Conservation (phyloP, 2,888 invertebrate genomes). For the Eutolmus rufibarbis region DNA sequence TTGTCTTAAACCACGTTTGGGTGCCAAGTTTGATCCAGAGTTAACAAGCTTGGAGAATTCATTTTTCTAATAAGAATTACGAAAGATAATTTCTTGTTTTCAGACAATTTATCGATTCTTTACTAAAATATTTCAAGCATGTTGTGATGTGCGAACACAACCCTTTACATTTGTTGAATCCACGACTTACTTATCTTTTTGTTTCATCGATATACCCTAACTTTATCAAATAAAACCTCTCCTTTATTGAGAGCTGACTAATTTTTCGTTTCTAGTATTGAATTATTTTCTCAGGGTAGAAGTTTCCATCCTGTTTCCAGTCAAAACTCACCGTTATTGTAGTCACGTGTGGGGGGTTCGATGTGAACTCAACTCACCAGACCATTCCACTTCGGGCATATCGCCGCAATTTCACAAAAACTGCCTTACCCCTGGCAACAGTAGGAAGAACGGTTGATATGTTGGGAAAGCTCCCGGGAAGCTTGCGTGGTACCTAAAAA, state of each 20-base stretch:
- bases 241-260: not conserved
- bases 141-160: too few relatives aligned
- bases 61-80: too few relatives aligned
- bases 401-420: not conserved
- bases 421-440: slow-evolving; percentile 28
- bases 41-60: too few relatives aligned
- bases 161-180: too few relatives aligned
- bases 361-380: not conserved
- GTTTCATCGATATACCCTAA: too few relatives aligned
- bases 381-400: not conserved
- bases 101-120: too few relatives aligned
- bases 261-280: not conserved
- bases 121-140: too few relatives aligned
- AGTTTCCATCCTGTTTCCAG: not conserved
- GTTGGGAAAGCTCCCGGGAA: slow-evolving; percentile 3
- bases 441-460: not conserved
- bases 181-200: too few relatives aligned
- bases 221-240: too few relatives aligned
- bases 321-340: not conserved
- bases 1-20: too few relatives aligned
- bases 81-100: too few relatives aligned
- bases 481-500: not conserved
- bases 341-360: not conserved
- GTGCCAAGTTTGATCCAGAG: too few relatives aligned
- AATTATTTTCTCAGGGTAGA: not conserved